Conservation (phyloP, 2,888 invertebrate genomes). For the Pteria penguin region DNA sequence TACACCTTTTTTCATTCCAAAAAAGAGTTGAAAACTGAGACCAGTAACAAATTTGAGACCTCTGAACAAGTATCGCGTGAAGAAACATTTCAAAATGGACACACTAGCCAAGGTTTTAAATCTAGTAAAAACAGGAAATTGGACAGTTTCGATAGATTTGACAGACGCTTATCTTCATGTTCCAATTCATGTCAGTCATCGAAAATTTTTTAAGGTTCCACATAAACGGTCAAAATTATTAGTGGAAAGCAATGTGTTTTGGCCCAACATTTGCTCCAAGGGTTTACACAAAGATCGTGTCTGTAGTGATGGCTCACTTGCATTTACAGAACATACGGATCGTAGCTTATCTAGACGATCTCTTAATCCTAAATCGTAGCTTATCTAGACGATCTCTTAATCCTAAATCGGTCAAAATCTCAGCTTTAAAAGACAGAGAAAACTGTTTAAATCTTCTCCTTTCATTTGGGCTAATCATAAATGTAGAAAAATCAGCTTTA, state of each 20-base stretch:
- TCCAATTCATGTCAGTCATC: constrained; percentile 1
- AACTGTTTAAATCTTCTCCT: constrained; percentile 36
- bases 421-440: constrained; percentile 27
- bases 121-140: constrained; percentile 20
- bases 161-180: constrained; percentile 27
- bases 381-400: constrained; percentile 45
- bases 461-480: constrained; percentile 45
- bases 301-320: constrained; percentile 22
- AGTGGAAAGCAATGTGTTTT: constrained; percentile 25
- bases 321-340: constrained; percentile 18
- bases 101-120: constrained; percentile 12
- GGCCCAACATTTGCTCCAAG: constrained; percentile 19
- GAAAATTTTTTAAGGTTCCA: constrained; percentile 21
- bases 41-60: constrained; percentile 24
- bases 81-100: too few relatives aligned
- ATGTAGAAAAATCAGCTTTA: constrained; percentile 45
- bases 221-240: neutral
- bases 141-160: constrained; percentile 13
- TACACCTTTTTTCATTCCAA: constrained; percentile 26
- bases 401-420: constrained; percentile 31
- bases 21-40: constrained; percentile 15
- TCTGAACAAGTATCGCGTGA: constrained; percentile 13
- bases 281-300: constrained; percentile 24
- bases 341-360: constrained; percentile 44
- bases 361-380: constrained; percentile 35